Evolutionary conservation across 2,113 vertebrate genomes (phyloP).

Genomic region (Calyptommatus sinebrachiatus): DNA sequence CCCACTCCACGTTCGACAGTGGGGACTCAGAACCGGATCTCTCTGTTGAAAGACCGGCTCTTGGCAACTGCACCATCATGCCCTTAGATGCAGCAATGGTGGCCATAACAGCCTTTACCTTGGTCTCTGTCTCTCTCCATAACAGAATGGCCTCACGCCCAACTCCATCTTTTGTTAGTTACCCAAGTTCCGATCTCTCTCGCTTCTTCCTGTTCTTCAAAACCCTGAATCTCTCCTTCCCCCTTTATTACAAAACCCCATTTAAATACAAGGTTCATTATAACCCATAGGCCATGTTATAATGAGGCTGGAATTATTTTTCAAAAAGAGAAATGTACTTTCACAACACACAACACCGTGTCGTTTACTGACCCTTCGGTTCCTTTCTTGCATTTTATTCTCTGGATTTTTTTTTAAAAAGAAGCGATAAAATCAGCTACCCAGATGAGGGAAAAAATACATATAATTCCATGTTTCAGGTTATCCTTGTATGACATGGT

Average conservation of each 20-base stretch:
- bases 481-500: too few relatives aligned
- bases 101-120: conserved; percentile 46
- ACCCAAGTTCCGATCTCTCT: conserved; percentile 19
- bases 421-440: conserved; percentile 23
- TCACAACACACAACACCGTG: conserved; percentile 24
- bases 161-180: neutral
- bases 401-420: neutral
- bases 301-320: conserved; percentile 57
- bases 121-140: conserved; percentile 13
- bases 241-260: conserved; percentile 46
- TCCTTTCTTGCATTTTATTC: neutral
- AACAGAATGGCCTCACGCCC: conserved; percentile 26
- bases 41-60: too few relatives aligned
- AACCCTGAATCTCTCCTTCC: conserved; percentile 46
- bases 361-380: conserved; percentile 48
- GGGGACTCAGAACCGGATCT: too few relatives aligned
- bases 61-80: too few relatives aligned
- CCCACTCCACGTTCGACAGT: too few relatives aligned
- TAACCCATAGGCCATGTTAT: conserved; percentile 66
- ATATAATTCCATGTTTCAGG: conserved; percentile 17
- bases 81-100: conserved; percentile 26
- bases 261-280: conserved; percentile 63
- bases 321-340: conserved; percentile 15
- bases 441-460: conserved; percentile 9
- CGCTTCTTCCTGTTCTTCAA: conserved; percentile 7